Evolutionary conservation across 2,888 invertebrate genomes (phyloP), one percentile per base, ranked within the genome.

Genomic region (Pyrocoelia pectoralis): DNA sequence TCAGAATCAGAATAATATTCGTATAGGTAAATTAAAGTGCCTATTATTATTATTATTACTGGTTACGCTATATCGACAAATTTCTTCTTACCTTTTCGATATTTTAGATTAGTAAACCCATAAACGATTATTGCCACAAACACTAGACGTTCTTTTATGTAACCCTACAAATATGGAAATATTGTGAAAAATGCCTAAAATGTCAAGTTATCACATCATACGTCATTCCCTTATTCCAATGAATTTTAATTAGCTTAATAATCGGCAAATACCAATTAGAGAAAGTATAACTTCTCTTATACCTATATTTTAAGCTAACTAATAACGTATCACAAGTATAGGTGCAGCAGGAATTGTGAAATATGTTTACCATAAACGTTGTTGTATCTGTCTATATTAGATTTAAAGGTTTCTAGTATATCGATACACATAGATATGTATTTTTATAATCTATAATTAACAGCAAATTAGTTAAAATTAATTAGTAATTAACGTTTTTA

Each of bases 251-350:
- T 46, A 46, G 46, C 15, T 46, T 46, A 46, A 15, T 18, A 46
- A 46, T 46, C 46, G 13, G 46, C 46, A 46, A 46, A 46, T 46
- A 46, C 46, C 46, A 17, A 46, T 46, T 46, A 46, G 46, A 46
- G 46, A 46, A 46, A 46, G 46, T 46, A 46, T 46, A 14, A 46
- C 17, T 46, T 18, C 17, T 17, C 15, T 10, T 17, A 46, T 46
- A 17, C 10, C 17, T 10, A n/a, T 18, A 46, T 24, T 24, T 24
- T 24, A 17, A 5, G 4, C 17, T 46, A 10, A 15, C 15, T 46
- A 46, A 17, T 46, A 46, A 46, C 46, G n/a, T 46, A 46, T 46
- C 17, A 46, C 17, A 46, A 17, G 8, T 5, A n/a, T 46, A 17
- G 46, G 46, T 46, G 46, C 46, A 46, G 46, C 46, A 17, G 18